Evolutionary conservation across 2,888 invertebrate species (phyloP), one percentile per base, ranked within the genome.

Genomic region (Heterodera filipjevi): DNA sequence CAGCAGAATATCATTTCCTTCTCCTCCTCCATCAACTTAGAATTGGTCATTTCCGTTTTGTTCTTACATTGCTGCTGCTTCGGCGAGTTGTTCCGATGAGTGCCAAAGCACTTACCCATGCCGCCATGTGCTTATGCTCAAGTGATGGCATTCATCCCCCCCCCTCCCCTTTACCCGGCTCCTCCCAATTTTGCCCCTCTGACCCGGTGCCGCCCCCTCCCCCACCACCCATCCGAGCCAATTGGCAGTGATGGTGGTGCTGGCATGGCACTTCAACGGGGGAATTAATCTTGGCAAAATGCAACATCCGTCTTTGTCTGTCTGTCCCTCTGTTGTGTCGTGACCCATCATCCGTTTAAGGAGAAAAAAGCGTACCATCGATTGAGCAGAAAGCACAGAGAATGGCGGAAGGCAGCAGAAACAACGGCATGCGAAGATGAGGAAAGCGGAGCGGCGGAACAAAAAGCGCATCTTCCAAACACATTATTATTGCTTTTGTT

Each of bases 281-380:
- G 53, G 59, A 59, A 59, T 59, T 59, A 59, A n/a, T 59, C 59
- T 59, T 59, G 59, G 59, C 59, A 59, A 59, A 59, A 12, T 22
- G 59, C 59, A 59, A 59, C 59, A 59, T 59, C 59, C n/a, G n/a
- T 19, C 53, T 6, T 39, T 49, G 2, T 49, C 49, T 19, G 1
- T 49, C 49, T 19, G 19, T 49, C 49, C 2, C 0, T 49, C 8
- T 19, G 8, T 14, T 39, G 39, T 39, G 0, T 39, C 39, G 39
- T 39, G 39, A 39, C 39, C 53, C 53, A 53, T 27, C 59, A 5
- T 27, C 27, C 59, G 22, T 27, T 59, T 27, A 59, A 27, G n/a
- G 10, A 27, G 12, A 59, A 10, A 27, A 59, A 6, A n/a, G 39
- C 39, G 12, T 39, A n/a, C 27, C n/a, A 59, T 59, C 59, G 59